phyloP scores from a whole-genome alignment of 2,113 vertebrate genomes.

The Petromus typicus region DNA sequence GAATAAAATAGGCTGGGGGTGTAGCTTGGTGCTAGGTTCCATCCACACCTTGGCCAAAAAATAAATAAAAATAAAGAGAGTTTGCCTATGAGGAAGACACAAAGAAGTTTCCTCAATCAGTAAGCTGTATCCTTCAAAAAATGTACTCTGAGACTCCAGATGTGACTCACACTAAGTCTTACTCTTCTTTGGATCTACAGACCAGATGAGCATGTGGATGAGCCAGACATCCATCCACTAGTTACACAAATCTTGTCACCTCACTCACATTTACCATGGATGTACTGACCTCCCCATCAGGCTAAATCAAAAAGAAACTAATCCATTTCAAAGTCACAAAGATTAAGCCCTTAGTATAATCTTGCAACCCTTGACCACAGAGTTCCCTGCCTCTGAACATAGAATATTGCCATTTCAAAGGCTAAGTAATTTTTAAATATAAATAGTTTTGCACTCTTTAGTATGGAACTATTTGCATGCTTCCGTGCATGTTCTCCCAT shows the following conservation, averaged over 20 bases:
- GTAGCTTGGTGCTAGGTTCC: neutral
- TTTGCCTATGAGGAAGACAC: neutral
- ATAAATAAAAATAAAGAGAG: neutral
- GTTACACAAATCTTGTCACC: neutral
- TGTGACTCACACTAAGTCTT: neutral
- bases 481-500: accelerated
- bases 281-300: too few relatives aligned
- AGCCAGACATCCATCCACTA: too few relatives aligned
- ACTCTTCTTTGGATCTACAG: neutral
- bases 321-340: neutral
- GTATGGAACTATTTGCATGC: neutral
- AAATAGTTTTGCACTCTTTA: neutral
- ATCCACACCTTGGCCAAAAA: neutral
- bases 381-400: neutral
- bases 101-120: neutral
- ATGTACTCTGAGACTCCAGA: neutral
- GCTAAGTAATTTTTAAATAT: neutral
- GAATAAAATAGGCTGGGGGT: neutral
- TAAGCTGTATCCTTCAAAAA: neutral
- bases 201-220: accelerated
- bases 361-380: neutral
- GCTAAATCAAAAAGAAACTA: neutral
- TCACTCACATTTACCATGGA: neutral
- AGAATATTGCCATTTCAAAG: neutral
- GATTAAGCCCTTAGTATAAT: neutral